A percentile compares a stretch with the other conserved stretches of the same genome.
Evolutionary conservation across 2,113 vertebrate species (phyloP).

Genomic region (Misgurnus anguillicaudatus): DNA sequence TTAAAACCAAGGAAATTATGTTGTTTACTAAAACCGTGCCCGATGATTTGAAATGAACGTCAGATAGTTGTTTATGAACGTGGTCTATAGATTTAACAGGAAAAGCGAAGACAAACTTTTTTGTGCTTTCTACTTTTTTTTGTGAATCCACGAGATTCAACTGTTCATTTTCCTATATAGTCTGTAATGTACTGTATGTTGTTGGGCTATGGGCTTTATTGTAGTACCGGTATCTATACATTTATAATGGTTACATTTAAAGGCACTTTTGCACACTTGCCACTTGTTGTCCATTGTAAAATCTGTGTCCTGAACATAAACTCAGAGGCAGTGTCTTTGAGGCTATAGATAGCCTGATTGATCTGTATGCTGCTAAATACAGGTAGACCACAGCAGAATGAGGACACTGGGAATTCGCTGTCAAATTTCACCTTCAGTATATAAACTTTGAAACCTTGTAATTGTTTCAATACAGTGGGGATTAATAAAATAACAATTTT

Average conservation of each 20-base stretch:
- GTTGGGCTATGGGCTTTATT: neutral
- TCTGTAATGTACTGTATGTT: neutral
- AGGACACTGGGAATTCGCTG: neutral
- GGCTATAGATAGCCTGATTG: constrained; percentile 25
- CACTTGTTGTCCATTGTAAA: neutral
- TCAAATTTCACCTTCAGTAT: constrained; percentile 20
- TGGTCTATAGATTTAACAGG: too few relatives aligned
- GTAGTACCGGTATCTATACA: too few relatives aligned
- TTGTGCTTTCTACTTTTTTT: too few relatives aligned
- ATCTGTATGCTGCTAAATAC: constrained; percentile 12
- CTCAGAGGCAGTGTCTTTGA: neutral
- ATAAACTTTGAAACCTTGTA: constrained; percentile 21
- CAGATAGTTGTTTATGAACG: too few relatives aligned
- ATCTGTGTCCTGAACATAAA: neutral
- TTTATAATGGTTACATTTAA: neutral
- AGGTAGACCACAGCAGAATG: neutral
- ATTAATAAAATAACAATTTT: neutral
- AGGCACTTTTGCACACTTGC: too few relatives aligned
- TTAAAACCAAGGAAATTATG: neutral
- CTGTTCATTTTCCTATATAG: neutral
- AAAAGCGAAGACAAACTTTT: too few relatives aligned
- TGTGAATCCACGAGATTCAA: too few relatives aligned
- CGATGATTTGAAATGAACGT: too few relatives aligned
- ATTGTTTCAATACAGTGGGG: neutral
- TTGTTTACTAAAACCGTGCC: too few relatives aligned